phyloP scores from a whole-genome alignment of 2,888 invertebrate genomes.

The Lathronympha strigana region DNA sequence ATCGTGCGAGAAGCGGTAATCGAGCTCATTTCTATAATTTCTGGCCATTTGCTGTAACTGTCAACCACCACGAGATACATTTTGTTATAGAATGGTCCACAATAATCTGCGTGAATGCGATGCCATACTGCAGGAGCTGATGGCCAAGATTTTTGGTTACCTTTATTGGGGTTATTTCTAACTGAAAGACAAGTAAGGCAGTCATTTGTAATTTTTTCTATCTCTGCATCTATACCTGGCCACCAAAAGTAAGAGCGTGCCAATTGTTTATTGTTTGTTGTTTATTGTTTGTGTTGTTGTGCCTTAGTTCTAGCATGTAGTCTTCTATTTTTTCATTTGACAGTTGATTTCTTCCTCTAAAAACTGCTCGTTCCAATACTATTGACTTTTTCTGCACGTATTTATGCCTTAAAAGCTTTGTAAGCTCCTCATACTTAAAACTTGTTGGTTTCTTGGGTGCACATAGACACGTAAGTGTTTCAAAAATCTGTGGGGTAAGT shows the following conservation, averaged over 20 bases:
- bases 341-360: too few species aligned
- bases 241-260: conserved; percentile 22
- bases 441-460: too few species aligned
- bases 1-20: neutral
- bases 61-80: conserved; percentile 14
- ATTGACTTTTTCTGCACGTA: too few species aligned
- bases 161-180: conserved; percentile 5
- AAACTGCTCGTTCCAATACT: too few species aligned
- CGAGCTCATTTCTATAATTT: neutral
- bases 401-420: too few species aligned
- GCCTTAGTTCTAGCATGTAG: too few species aligned
- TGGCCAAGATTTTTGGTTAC: conserved; percentile 1
- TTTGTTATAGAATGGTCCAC: conserved; percentile 1
- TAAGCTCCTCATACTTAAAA: too few species aligned
- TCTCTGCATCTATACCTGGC: conserved; percentile 6
- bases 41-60: conserved; percentile 10
- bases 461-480: too few species aligned
- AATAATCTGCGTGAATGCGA: conserved; percentile 10
- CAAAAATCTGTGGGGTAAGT: too few species aligned
- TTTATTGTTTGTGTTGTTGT: too few species aligned
- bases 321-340: too few species aligned
- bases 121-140: neutral
- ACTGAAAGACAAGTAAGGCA: conserved; percentile 1
- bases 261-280: too few species aligned
- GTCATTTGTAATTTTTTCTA: neutral